These are phyloP conservation scores for Acyrthosiphon pisum DNA, from an alignment of 1,140 invertebrate genomes.

Conservation along the genomic window DNA sequence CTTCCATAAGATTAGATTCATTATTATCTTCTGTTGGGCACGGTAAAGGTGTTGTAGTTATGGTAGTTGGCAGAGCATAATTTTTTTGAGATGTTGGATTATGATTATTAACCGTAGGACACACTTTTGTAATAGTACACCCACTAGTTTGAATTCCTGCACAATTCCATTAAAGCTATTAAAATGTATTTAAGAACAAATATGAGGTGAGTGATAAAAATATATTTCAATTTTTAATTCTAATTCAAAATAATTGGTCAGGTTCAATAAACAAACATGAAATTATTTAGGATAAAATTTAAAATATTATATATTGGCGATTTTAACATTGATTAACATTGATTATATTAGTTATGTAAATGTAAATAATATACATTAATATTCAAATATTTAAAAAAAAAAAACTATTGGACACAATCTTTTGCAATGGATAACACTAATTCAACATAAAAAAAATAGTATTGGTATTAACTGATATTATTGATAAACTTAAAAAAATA, in stretches of 20 bases:
- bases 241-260: not conserved
- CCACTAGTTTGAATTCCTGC: conserved; percentile 41
- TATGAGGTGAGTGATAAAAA: not conserved
- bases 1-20: conserved; percentile 30
- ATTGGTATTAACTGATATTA: not conserved
- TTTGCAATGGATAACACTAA: too few species aligned
- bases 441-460: too few species aligned
- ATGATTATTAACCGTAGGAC: not conserved
- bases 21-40: conserved; percentile 16
- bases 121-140: conserved; percentile 25
- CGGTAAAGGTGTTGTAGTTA: not conserved
- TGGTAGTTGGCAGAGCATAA: not conserved
- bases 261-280: not conserved
- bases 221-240: not conserved
- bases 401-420: too few species aligned
- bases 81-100: conserved; percentile 11
- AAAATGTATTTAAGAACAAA: not conserved
- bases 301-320: too few species aligned
- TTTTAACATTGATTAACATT: too few species aligned
- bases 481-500: not conserved
- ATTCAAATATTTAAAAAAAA: too few species aligned
- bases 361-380: too few species aligned
- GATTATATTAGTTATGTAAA: too few species aligned
- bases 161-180: not conserved
- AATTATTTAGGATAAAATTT: not conserved